Evolutionary conservation across 2,113 vertebrate genomes (phyloP).

Genomic region (Tragelaphus strepsiceros): DNA sequence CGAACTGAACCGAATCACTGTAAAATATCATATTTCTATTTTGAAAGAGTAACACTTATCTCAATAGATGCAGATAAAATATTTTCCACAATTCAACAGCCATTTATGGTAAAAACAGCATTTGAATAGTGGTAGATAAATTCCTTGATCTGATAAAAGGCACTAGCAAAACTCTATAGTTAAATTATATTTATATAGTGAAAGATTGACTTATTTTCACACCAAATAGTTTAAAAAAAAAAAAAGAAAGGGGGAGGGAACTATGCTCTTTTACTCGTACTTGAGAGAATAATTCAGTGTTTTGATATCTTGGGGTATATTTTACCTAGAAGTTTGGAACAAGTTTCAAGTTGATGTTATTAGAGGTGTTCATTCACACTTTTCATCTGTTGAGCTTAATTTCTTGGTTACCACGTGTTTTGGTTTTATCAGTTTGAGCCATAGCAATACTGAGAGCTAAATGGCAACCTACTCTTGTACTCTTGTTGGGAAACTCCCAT

Average conservation of each 20-base stretch:
- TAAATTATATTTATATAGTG: not conserved
- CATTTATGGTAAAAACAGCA: not conserved
- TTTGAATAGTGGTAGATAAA: not conserved
- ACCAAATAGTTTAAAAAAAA: not conserved
- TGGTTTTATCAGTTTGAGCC: not conserved
- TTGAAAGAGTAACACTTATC: not conserved
- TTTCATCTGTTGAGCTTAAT: not conserved
- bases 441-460: not conserved
- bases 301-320: not conserved
- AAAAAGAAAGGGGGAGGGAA: not conserved
- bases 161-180: not conserved
- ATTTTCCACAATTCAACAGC: not conserved
- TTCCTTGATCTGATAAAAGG: not conserved
- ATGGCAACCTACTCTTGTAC: not conserved
- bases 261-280: not conserved
- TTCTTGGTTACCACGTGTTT: not conserved
- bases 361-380: not conserved
- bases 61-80: not conserved
- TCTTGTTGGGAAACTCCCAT: not conserved
- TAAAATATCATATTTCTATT: not conserved
- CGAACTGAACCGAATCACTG: not conserved
- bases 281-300: not conserved
- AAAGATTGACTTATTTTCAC: not conserved
- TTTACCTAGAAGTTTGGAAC: not conserved
- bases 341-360: not conserved